Conservation (phyloP, 2,888 invertebrate genomes). For the Ochropleura plecta region DNA sequence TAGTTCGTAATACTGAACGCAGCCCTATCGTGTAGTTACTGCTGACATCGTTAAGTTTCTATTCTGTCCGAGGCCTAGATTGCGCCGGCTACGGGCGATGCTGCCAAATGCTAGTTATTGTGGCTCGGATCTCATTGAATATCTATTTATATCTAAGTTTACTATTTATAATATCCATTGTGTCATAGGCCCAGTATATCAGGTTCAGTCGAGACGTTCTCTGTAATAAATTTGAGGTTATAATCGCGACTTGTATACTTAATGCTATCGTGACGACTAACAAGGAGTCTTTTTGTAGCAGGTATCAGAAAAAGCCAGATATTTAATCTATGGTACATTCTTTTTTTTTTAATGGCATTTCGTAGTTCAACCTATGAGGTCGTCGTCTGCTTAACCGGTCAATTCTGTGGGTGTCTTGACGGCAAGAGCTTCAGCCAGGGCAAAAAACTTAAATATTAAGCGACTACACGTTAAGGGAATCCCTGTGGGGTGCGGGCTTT, state of each 20-base stretch:
- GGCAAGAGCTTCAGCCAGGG: too few species aligned
- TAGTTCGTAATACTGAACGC: neutral
- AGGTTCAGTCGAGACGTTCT: constrained; percentile 1
- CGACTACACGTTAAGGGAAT: too few species aligned
- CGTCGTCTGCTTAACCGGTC: too few species aligned
- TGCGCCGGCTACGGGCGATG: constrained; percentile 23
- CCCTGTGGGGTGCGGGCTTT: too few species aligned
- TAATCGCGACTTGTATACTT: constrained; percentile 11
- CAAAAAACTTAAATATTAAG: too few species aligned
- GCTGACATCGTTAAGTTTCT: constrained; percentile 67
- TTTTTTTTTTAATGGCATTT: too few species aligned
- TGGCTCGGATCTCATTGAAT: constrained; percentile 52
- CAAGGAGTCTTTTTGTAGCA: neutral
- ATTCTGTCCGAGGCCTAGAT: constrained; percentile 61
- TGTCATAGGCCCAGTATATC: constrained; percentile 31
- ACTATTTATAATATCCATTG: constrained; percentile 48
- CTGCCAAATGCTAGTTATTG: constrained; percentile 62
- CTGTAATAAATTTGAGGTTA: constrained; percentile 10
- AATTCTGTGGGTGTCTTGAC: too few species aligned
- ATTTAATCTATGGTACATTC: neutral
- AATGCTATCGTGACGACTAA: constrained; percentile 1
- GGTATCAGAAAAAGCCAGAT: neutral
- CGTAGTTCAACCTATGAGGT: too few species aligned
- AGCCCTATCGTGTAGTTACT: constrained; percentile 50
- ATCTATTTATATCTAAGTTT: constrained; percentile 46